Percentiles rank a stretch among this genome's conserved stretches.
Conservation (phyloP, 2,797 vertebrate species). For the Xyrichtys novacula region DNA sequence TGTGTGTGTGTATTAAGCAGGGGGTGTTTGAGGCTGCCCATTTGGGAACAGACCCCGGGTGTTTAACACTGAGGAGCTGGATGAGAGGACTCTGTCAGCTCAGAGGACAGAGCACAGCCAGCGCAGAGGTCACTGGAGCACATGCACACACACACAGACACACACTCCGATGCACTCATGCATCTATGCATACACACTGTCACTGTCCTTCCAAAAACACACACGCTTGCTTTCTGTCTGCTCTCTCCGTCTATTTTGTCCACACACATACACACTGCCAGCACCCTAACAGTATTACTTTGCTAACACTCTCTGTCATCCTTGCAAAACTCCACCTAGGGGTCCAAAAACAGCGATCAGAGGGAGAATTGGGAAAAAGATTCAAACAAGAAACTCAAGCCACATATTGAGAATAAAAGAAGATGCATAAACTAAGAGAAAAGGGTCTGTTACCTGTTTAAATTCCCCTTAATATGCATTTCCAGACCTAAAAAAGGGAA, state of each 20-base stretch:
- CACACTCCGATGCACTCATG: conserved; percentile 26
- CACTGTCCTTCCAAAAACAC: conserved; percentile 32
- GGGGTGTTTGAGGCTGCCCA: conserved; percentile 69
- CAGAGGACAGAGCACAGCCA: conserved; percentile 74
- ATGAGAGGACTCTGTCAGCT: conserved; percentile 77
- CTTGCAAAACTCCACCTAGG: conserved; percentile 69
- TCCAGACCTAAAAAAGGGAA: too few relatives aligned
- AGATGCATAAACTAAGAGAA: conserved; percentile 9
- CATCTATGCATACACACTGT: conserved; percentile 57
- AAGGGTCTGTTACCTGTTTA: conserved; percentile 32
- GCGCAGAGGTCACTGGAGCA: conserved; percentile 72
- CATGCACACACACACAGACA: conserved; percentile 42
- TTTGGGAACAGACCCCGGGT: conserved; percentile 73
- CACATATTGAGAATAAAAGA: conserved; percentile 61
- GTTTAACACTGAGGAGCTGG: conserved; percentile 74
- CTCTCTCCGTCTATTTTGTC: conserved; percentile 9
- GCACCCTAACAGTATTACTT: conserved; percentile 63
- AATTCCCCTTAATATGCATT: too few relatives aligned
- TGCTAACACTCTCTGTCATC: conserved; percentile 59
- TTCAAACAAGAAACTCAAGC: conserved; percentile 66
- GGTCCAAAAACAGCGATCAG: conserved; percentile 79
- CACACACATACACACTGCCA: conserved; percentile 3
- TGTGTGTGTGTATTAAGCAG: conserved; percentile 43
- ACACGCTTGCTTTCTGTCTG: conserved; percentile 17
- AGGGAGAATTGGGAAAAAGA: conserved; percentile 73